These are phyloP conservation scores for Monoplex corrugatus DNA, from an alignment of 2,888 invertebrate species.

Conservation along the genomic window DNA sequence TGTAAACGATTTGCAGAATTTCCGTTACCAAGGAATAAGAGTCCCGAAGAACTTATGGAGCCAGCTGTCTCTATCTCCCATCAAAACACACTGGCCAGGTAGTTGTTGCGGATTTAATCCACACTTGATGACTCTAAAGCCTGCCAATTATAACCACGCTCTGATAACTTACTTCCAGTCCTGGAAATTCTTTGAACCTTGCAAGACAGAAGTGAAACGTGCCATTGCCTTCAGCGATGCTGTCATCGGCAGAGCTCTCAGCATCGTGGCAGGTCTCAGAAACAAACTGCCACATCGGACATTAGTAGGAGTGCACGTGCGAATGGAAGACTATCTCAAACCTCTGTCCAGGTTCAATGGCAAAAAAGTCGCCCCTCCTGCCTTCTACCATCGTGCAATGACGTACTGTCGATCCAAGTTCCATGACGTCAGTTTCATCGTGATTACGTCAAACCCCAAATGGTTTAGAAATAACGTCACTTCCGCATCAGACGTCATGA, in stretches of 20 bases:
- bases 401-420: slow-evolving; percentile 30
- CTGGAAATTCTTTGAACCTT: slow-evolving; percentile 45
- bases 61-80: not conserved
- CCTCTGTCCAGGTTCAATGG: not conserved
- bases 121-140: not conserved
- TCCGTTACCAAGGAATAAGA: not conserved
- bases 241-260: not conserved
- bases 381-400: slow-evolving; percentile 27
- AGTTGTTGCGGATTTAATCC: slow-evolving; percentile 28
- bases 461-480: not conserved
- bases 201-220: not conserved
- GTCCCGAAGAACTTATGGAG: not conserved
- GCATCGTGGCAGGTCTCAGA: slow-evolving; percentile 2
- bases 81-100: too few relatives aligned
- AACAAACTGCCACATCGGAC: not conserved
- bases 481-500: not conserved
- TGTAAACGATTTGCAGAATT: not conserved
- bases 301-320: slow-evolving; percentile 31
- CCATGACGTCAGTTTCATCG: slow-evolving; percentile 20
- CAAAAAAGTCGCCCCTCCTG: slow-evolving; percentile 20
- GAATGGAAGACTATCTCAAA: slow-evolving; percentile 27
- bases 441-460: not conserved
- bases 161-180: slow-evolving; percentile 30
- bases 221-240: not conserved
- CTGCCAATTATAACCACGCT: not conserved